These are phyloP conservation scores for Chlamydotis undulata DNA, from an alignment of 2,113 vertebrate species.

Conservation along the genomic window DNA sequence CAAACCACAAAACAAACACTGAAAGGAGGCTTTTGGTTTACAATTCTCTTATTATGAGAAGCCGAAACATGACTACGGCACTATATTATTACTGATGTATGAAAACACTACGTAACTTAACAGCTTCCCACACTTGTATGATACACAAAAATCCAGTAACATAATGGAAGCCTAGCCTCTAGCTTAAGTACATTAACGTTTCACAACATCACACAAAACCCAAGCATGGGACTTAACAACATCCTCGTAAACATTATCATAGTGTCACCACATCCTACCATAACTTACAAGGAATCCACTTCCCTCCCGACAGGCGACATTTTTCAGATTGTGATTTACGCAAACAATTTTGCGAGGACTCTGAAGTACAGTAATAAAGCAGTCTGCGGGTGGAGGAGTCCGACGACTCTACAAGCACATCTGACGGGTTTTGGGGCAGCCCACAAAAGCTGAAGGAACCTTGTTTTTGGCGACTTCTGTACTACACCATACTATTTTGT, in stretches of 20 bases:
- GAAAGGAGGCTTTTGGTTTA: neutral
- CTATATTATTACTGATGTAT: neutral
- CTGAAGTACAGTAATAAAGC: neutral
- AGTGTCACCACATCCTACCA: fast-evolving
- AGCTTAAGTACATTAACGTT: neutral
- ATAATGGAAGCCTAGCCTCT: neutral
- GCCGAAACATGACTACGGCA: neutral
- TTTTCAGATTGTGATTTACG: neutral
- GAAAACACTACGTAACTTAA: neutral
- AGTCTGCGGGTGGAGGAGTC: neutral
- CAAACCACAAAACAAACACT: neutral
- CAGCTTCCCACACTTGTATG: neutral
- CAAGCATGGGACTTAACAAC: neutral
- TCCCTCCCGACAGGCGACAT: neutral
- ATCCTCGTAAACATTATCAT: neutral
- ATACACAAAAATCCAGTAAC: neutral
- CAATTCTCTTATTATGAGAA: neutral
- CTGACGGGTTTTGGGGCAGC: neutral
- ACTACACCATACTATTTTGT: neutral
- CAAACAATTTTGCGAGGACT: neutral
- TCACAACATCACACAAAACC: neutral
- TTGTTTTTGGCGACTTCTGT: neutral
- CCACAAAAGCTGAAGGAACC: neutral
- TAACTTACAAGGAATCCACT: neutral
- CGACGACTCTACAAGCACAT: neutral